Evolutionary conservation across 1,140 invertebrate genomes (phyloP).

Genomic region (Macrosteles quadrilineatus): DNA sequence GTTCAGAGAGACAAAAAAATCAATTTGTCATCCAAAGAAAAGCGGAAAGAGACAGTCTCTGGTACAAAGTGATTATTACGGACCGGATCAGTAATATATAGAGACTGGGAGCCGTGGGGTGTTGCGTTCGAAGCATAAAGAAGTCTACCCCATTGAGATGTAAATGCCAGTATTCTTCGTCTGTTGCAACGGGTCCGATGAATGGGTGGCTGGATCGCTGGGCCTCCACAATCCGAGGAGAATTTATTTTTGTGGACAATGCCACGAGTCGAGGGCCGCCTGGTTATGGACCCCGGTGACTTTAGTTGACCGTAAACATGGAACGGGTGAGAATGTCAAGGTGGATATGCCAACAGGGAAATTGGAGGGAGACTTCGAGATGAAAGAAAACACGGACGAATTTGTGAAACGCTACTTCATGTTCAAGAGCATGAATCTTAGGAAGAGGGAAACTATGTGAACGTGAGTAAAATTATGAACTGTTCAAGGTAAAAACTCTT

Average conservation of each 20-base stretch:
- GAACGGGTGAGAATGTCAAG: no score
- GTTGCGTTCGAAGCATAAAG: slow-evolving; percentile 10
- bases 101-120: slow-evolving; percentile 10
- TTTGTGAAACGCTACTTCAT: no score
- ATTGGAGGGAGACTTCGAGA: no score
- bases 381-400: no score
- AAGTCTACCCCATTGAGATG: slow-evolving; percentile 17
- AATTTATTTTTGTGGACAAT: slow-evolving; percentile 26
- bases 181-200: slow-evolving; percentile 9
- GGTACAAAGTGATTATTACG: slow-evolving; percentile 23
- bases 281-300: neutral
- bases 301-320: neutral
- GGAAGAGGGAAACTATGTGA: no score
- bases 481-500: no score
- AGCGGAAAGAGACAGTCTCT: slow-evolving; percentile 11
- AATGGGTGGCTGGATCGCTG: neutral
- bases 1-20: slow-evolving; percentile 6
- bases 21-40: slow-evolving; percentile 26
- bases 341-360: no score
- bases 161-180: neutral
- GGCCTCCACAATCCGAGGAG: slow-evolving; percentile 22
- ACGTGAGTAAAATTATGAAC: no score
- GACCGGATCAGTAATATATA: slow-evolving; percentile 22
- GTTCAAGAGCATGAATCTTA: no score
- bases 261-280: neutral